Evolutionary conservation across 2,888 invertebrate genomes (phyloP).

Genomic region (Apomyelois bistriatella): DNA sequence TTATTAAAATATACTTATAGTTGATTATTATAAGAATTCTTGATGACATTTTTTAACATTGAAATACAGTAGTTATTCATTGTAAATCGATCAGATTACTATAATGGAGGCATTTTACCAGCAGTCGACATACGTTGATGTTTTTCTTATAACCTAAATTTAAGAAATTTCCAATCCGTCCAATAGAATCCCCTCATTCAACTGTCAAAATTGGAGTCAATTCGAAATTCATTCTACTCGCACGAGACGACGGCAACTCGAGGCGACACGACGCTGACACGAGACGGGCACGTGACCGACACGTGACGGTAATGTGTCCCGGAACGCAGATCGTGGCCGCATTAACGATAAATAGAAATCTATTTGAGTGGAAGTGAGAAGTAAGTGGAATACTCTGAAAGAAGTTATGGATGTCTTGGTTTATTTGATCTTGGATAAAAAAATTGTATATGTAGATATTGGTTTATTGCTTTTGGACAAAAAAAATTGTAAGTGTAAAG

Average conservation of each 20-base stretch:
- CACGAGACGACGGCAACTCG: conserved; percentile 36
- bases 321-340: conserved; percentile 48
- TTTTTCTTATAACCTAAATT: neutral
- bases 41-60: no score
- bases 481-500: neutral
- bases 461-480: neutral
- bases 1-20: no score
- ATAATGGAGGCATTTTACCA: no score
- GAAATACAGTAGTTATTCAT: no score
- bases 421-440: neutral
- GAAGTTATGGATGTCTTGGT: neutral
- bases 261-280: conserved; percentile 20
- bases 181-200: neutral
- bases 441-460: neutral
- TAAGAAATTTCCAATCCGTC: neutral
- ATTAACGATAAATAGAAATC: conserved; percentile 44
- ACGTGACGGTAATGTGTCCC: conserved; percentile 44
- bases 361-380: conserved; percentile 54
- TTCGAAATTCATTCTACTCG: conserved; percentile 33
- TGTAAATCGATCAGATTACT: no score
- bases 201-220: conserved; percentile 22
- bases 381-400: conserved; percentile 6
- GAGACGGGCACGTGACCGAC: conserved; percentile 43
- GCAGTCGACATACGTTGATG: no score
- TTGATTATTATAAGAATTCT: no score